Evolutionary conservation across 2,113 vertebrate genomes (phyloP), one percentile per base, ranked within the genome.

Genomic region (Tonatia bakeri): DNA sequence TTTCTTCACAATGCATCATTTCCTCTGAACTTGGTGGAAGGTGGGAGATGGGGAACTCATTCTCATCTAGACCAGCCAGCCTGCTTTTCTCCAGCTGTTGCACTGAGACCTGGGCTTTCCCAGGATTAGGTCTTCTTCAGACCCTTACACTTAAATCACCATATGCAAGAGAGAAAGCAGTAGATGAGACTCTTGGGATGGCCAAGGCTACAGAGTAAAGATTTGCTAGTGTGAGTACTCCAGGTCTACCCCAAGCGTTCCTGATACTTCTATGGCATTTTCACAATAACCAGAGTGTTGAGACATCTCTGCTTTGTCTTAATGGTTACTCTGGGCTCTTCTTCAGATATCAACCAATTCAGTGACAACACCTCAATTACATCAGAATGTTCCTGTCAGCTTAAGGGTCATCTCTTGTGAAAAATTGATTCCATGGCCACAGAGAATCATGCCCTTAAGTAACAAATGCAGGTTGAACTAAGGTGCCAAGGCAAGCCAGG

Each of bases 1-100:
- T 94, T 99, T 98, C 26, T 98, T 98, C 87, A 98, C 98, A 79
- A 98, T 96, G 92, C 98, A 98, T n/a, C 99, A 99, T 97, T 98
- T 99, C 94, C 99, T 99, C 93, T 97, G 98, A 96, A 98, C 99
- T 99, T 96, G 15, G 4, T 31, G 20, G 20, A 4, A 15, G 15
- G 43, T 24, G 56, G 56, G 7, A 0, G 56, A 20, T 59, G 17
- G 69, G 94, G 93, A 93, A 24, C 24, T 45, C 33, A 72, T 70
- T 73, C 16, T 59, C n/a, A 28, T 73, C 40, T 64, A 59, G 19
- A 67, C 38, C 54, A 50, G 45, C 26, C 65, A 72, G 72, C 8
- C 8, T 75, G 3, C 5, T 87, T 36, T 69, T 70, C 3, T 79
- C 40, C 5, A 28, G 81, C 72, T 24, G n/a, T n/a, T 94, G 38